Evolutionary conservation across 2,797 vertebrate species (phyloP).

Genomic region (Gadopsis marmoratus): DNA sequence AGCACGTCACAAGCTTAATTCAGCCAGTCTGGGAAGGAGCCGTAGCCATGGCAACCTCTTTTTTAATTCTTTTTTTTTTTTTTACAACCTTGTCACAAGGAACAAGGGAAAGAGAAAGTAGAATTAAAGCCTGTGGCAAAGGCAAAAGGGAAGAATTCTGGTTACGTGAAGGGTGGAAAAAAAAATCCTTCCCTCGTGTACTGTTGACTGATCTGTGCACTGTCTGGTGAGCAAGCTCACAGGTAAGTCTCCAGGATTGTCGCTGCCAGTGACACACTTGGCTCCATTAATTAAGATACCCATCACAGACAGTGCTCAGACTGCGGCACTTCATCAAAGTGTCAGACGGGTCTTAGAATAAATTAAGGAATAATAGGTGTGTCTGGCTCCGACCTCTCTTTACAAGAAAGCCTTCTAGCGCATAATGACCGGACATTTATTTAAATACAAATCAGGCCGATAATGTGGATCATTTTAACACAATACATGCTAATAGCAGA

Average conservation of each 20-base stretch:
- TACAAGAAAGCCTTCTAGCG: constrained; percentile 13
- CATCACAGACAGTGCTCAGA: constrained; percentile 48
- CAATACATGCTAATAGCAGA: not conserved
- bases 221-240: constrained; percentile 28
- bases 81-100: constrained; percentile 75
- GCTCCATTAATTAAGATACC: constrained; percentile 52
- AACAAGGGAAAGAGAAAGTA: constrained; percentile 63
- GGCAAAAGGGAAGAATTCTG: constrained; percentile 34
- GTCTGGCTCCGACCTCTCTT: constrained; percentile 41
- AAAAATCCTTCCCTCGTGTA: constrained; percentile 12
- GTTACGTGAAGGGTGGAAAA: constrained; percentile 30
- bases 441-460: constrained; percentile 11
- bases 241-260: constrained; percentile 34
- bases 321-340: constrained; percentile 57
- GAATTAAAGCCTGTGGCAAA: constrained; percentile 69
- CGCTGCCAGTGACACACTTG: constrained; percentile 47
- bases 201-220: constrained; percentile 17
- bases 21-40: constrained; percentile 69
- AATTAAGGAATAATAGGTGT: constrained; percentile 49
- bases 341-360: constrained; percentile 39
- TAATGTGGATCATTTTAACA: constrained; percentile 6
- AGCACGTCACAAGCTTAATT: constrained; percentile 71
- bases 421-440: constrained; percentile 17
- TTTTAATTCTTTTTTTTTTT: constrained; percentile 29
- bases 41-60: constrained; percentile 70